phyloP scores from a whole-genome alignment of 1,140 invertebrate genomes.

The Rhopalosiphum padi region DNA sequence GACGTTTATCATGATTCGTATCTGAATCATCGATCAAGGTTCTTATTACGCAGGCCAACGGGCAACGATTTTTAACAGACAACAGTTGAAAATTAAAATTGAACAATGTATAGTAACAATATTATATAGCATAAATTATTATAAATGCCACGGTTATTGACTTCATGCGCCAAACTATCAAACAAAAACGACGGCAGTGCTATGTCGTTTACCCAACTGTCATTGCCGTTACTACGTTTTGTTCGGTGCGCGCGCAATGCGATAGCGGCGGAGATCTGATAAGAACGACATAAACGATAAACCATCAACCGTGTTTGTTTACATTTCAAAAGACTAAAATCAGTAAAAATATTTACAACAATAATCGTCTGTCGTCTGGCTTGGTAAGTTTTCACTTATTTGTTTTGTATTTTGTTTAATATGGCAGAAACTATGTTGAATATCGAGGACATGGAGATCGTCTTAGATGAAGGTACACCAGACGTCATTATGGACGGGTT shows the following conservation, averaged over 20 bases:
- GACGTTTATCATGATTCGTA: background rate
- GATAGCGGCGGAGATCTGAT: background rate
- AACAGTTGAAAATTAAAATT: background rate
- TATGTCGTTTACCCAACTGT: background rate
- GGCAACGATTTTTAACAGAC: background rate
- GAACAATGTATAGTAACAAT: background rate
- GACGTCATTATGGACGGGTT: background rate
- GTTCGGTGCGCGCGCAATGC: background rate
- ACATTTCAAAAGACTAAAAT: background rate
- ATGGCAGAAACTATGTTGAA: constrained; percentile 47
- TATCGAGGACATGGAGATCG: constrained; percentile 50
- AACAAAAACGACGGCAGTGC: no score
- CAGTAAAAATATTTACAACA: background rate
- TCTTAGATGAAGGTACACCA: constrained; percentile 34
- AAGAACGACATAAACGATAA: background rate
- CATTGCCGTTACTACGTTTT: background rate
- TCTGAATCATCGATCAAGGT: background rate
- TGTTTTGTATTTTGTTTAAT: constrained; percentile 35
- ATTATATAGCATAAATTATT: no score
- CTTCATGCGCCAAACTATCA: background rate
- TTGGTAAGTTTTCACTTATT: constrained; percentile 42
- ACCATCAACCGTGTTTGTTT: background rate
- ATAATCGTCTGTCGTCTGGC: background rate
- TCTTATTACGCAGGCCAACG: background rate
- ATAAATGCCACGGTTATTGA: background rate